A percentile compares a stretch with the other conserved stretches of the same genome.
phyloP scores from a whole-genome alignment of 2,888 invertebrate species.

The Danaus chrysippus region DNA sequence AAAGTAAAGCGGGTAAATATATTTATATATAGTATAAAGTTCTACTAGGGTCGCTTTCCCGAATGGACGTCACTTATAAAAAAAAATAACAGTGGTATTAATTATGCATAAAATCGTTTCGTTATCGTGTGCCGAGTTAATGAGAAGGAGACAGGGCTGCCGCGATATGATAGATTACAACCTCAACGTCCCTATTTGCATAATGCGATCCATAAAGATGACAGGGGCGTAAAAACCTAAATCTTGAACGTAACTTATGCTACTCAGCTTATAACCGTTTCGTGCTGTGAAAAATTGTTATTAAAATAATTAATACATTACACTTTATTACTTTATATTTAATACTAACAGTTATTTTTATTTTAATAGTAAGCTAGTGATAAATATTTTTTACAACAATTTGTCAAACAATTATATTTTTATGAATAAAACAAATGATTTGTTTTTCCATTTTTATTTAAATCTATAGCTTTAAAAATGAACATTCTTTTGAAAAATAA shows the following conservation, averaged over 20 bases:
- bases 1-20: no score
- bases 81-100: slow-evolving; percentile 10
- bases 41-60: background rate
- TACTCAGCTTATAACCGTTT: background rate
- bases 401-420: no score
- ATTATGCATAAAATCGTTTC: slow-evolving; percentile 25
- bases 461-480: no score
- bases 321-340: background rate
- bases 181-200: slow-evolving; percentile 35
- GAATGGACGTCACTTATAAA: background rate
- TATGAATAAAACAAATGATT: no score
- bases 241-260: slow-evolving; percentile 6
- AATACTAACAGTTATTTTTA: no score
- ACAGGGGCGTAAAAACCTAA: slow-evolving; percentile 20
- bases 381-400: no score
- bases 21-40: no score
- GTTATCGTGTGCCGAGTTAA: slow-evolving; percentile 27
- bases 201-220: slow-evolving; percentile 33
- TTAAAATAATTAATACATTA: background rate
- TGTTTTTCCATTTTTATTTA: no score
- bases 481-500: no score
- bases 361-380: no score
- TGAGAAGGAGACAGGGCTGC: slow-evolving; percentile 23
- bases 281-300: background rate
- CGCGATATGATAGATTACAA: slow-evolving; percentile 32